Evolutionary conservation across 2,797 vertebrate species (phyloP), one percentile per base, ranked within the genome.

Genomic region (Oreochromis grahami): DNA sequence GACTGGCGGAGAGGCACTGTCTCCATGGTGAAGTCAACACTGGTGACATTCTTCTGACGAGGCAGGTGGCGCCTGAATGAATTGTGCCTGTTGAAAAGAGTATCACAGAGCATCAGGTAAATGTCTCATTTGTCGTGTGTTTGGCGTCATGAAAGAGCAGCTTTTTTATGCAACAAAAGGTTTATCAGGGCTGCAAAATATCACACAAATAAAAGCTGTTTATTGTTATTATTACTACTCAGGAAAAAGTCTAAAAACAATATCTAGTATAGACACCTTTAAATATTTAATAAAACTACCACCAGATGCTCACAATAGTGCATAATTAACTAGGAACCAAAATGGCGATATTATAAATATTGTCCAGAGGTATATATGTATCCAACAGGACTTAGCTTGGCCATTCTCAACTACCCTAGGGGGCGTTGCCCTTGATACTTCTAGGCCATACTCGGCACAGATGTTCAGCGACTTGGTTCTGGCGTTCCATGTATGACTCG

Each of bases 21-120:
- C 56, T 98, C 98, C 97, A 97, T 97, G 92, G 95, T 97, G 90
- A 99, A 98, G 94, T 99, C 98, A n/a, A 99, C 93, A 53, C 98
- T 99, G 92, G 97, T 98, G 90, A 99, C 98, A 80, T 99, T 98
- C 97, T 98, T 98, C 94, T 99, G 98, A 83, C 98, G 97, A 29
- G 98, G 98, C 77, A 99, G 96, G 82, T 99, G 99, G 68, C 98
- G 98, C 72, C 98, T 96, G 95, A 99, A 99, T 86, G 99, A 99
- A 93, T 98, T 99, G 96, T 99, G 98, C 95, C 99, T 99, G 95
- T 80, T 84, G 90, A 87, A 87, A 90, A 80, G 77, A 77, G 68
- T 19, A 38, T 38, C 76, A 87, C 77, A 92, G 79, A 78, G 74
- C 78, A 86, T 84, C 34, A 48, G 77, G 81, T 92, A 77, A 93